Evolutionary conservation across 2,797 vertebrate species (phyloP), one percentile per base, ranked within the genome.

Genomic region (Notolabrus celidotus): DNA sequence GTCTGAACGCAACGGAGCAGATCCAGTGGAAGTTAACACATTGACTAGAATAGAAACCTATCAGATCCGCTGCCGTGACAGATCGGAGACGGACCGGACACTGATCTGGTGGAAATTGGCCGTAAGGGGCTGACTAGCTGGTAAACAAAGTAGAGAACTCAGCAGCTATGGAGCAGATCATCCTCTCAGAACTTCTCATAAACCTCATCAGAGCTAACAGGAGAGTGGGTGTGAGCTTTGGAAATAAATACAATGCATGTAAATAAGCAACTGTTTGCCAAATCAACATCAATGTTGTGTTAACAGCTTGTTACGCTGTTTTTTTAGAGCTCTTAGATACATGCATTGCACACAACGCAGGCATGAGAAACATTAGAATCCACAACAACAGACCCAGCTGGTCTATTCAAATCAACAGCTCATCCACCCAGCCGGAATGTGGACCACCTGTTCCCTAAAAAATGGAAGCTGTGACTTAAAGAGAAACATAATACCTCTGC

Each of bases 401-500:
- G 22, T 66, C 62, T 31, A 20, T 16, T 50, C 22, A 55, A 10
- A 42, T 59, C 39, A 46, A 49, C 51, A 67, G 53, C 45, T 39
- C 52, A 0, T 49, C 63, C 22, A 25, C 29, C 66, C 47, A 10
- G 29, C 33, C 11, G 14, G 51, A 46, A 53, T n/a, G 5, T 31
- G 10, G 34, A 45, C 34, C 23, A 52, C 11, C 43, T 71, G 71
- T 50, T 46, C 5, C 42, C 17, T 10, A 39, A 20, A 53, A 38
- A 42, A 23, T 20, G 25, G 15, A 20, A 23, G 22, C 41, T 22
- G 14, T 29, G 14, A 7, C 27, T 54, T 11, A 8, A 61, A 65
- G 10, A 51, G 9, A 66, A 25, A 56, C 27, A 8, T 12, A 17
- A 52, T 92, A 98, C 98, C 95, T 92, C 87, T 98, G 97, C 67